These are phyloP conservation scores for Pitangus sulphuratus DNA, from an alignment of 2,797 vertebrate genomes.

Conservation along the genomic window DNA sequence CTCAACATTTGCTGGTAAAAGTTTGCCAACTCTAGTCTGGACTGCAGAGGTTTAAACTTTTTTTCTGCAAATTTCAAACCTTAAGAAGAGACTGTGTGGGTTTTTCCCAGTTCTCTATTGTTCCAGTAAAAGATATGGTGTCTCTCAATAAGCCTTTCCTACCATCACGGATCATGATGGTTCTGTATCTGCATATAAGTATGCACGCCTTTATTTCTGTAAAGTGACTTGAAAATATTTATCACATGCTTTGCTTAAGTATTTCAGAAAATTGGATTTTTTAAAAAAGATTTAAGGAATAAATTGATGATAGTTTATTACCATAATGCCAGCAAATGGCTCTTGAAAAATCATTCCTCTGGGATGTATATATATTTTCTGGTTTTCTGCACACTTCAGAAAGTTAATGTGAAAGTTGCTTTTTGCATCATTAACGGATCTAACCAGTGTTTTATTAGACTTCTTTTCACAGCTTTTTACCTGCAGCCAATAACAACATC, in stretches of 20 bases:
- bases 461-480: background rate
- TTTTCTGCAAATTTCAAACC: background rate
- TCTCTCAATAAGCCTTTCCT: background rate
- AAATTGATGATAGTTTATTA: background rate
- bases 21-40: background rate
- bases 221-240: background rate
- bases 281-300: background rate
- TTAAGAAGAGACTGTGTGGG: background rate
- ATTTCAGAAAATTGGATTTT: background rate
- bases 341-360: background rate
- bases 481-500: background rate
- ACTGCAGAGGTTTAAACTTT: background rate
- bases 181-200: background rate
- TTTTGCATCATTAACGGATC: background rate
- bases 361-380: background rate
- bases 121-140: background rate
- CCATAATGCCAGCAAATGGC: background rate
- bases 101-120: background rate
- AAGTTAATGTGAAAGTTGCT: background rate
- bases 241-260: background rate
- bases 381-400: background rate
- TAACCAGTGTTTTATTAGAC: background rate
- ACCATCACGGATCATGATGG: background rate
- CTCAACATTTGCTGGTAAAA: background rate
- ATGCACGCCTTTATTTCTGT: background rate